phyloP scores from a whole-genome alignment of 1,140 invertebrate genomes.

The Sinonovacula constricta region DNA sequence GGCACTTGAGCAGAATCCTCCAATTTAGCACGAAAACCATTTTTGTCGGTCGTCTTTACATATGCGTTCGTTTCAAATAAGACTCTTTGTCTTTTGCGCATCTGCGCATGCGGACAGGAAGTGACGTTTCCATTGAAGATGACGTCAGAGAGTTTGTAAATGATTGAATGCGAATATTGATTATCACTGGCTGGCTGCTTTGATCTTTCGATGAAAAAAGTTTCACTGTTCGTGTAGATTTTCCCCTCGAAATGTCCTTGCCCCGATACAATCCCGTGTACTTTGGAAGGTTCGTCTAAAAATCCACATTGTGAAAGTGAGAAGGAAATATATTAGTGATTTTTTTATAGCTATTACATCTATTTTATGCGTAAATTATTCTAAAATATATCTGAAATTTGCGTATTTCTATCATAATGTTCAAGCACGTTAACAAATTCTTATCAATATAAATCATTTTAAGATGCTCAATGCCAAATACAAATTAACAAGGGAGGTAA shows the following conservation, averaged over 20 bases:
- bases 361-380: too few relatives aligned
- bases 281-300: slow-evolving; percentile 89
- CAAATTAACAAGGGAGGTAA: too few relatives aligned
- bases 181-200: slow-evolving; percentile 82
- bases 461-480: too few relatives aligned
- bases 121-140: slow-evolving; percentile 9
- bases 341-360: too few relatives aligned
- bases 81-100: slow-evolving; percentile 5
- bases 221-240: slow-evolving; percentile 88
- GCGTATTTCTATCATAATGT: too few relatives aligned
- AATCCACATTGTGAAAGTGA: too few relatives aligned
- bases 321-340: too few relatives aligned
- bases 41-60: background rate
- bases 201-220: slow-evolving; percentile 90
- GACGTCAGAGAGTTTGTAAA: slow-evolving; percentile 90
- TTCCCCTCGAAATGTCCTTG: slow-evolving; percentile 94
- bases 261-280: slow-evolving; percentile 90
- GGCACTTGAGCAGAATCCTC: background rate
- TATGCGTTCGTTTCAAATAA: background rate
- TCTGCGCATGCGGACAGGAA: slow-evolving; percentile 9
- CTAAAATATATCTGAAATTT: too few relatives aligned
- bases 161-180: slow-evolving; percentile 86
- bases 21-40: slow-evolving; percentile 4
- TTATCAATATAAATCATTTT: too few relatives aligned
- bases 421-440: too few relatives aligned